phyloP scores from a whole-genome alignment of 2,113 vertebrate genomes.

The Perognathus longimembris region DNA sequence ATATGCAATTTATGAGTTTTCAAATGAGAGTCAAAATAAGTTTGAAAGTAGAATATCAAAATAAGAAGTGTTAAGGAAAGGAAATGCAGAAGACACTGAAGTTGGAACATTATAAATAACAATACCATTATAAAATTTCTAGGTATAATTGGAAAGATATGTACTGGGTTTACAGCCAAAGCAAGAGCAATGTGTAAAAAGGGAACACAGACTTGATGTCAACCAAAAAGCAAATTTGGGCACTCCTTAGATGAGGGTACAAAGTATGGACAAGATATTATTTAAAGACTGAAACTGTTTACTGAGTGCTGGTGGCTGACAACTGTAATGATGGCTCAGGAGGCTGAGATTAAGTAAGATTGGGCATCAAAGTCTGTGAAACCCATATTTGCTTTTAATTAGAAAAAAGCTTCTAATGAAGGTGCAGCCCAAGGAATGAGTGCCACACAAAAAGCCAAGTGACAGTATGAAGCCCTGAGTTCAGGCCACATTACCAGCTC shows the following conservation, averaged over 20 bases:
- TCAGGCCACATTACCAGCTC: no score
- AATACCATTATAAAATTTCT: background rate
- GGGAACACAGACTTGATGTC: background rate
- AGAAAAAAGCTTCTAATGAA: no score
- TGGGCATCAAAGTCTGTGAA: background rate
- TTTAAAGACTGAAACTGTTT: no score
- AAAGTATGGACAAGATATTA: slow-evolving; percentile 15
- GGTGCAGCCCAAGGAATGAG: no score
- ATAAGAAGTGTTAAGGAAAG: background rate
- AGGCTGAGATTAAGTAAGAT: background rate
- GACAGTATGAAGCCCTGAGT: no score
- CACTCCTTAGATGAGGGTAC: background rate
- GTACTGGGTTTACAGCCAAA: background rate
- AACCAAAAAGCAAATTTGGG: background rate
- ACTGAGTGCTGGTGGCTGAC: no score
- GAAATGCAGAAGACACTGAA: background rate
- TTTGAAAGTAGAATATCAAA: background rate
- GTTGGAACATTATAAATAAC: background rate
- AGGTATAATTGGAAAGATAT: background rate
- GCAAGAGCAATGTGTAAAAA: background rate
- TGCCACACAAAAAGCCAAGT: no score
- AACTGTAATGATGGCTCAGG: no score
- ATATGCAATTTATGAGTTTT: background rate
- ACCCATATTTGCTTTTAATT: no score
- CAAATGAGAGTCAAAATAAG: background rate